A percentile compares a stretch with the other conserved stretches of the same genome.
Conservation (phyloP, 2,797 vertebrate species). For the Lophotriccus pileatus region DNA sequence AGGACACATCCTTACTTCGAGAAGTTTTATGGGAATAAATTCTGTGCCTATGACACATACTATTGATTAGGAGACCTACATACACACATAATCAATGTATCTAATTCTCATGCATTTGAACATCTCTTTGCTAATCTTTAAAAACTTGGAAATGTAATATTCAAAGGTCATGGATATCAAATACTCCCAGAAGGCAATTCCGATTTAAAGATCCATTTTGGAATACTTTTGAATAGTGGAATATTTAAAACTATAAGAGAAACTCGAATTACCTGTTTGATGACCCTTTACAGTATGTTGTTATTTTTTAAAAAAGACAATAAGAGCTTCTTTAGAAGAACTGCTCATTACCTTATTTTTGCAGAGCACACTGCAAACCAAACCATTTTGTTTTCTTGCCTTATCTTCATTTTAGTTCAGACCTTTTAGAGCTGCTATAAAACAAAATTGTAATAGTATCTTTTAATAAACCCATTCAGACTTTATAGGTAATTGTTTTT, state of each 20-base stretch:
- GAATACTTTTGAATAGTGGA: not conserved
- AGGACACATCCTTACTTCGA: not conserved
- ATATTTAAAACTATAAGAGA: not conserved
- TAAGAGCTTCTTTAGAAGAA: not conserved
- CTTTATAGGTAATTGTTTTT: conserved; percentile 17
- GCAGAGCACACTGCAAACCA: not conserved
- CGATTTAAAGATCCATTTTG: not conserved
- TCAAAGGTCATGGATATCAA: not conserved
- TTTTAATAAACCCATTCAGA: conserved; percentile 30
- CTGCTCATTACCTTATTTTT: not conserved
- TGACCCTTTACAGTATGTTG: not conserved
- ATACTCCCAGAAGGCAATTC: not conserved
- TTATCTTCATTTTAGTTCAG: not conserved
- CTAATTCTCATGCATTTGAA: not conserved
- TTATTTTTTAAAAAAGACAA: not conserved
- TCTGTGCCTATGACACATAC: not conserved
- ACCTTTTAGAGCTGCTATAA: not conserved
- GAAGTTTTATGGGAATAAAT: not conserved
- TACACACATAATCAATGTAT: not conserved
- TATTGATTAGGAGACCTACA: not conserved
- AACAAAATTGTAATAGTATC: not conserved
- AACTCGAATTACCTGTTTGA: not conserved
- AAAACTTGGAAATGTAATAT: not conserved
- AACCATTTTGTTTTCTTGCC: not conserved
- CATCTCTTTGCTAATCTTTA: not conserved